phyloP scores from a whole-genome alignment of 37 sponge, comb jelly and placozoan genomes.

The Haliclona indistincta region DNA sequence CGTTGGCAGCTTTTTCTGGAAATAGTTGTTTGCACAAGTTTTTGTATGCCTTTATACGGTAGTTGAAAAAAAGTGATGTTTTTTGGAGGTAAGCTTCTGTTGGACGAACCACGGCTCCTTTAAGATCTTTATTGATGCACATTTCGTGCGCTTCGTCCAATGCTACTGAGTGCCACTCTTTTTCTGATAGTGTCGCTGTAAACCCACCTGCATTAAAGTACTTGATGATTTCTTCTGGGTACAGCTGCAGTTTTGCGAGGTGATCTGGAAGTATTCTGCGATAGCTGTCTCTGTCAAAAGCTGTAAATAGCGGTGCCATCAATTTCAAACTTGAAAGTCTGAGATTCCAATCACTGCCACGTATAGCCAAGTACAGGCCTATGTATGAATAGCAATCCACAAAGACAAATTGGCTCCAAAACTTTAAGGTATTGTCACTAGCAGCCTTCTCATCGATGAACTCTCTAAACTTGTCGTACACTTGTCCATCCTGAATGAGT shows the following conservation, averaged over 20 bases:
- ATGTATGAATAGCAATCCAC: not conserved
- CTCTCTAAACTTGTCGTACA: not conserved
- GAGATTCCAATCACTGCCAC: not conserved
- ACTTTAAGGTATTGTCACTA: not conserved
- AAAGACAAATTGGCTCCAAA: not conserved
- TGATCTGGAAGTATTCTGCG: not conserved
- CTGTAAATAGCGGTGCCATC: slow-evolving; percentile 1
- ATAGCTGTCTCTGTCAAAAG: not conserved
- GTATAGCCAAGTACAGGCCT: not conserved
- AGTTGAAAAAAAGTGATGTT: no score
- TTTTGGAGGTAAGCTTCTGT: no score
- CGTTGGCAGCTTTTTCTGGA: not conserved
- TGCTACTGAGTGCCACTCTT: not conserved
- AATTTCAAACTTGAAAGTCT: not conserved
- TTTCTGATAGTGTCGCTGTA: not conserved
- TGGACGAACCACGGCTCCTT: no score
- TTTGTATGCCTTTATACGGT: no score
- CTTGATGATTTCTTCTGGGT: not conserved
- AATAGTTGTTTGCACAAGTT: no score
- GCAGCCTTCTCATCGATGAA: not conserved
- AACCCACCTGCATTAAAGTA: slow-evolving; percentile 3
- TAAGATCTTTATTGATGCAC: no score
- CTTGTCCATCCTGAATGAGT: not conserved
- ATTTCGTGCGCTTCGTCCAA: slow-evolving; percentile 12
- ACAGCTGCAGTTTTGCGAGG: not conserved